Evolutionary conservation across 2,888 invertebrate species (phyloP), one percentile per base, ranked within the genome.

Genomic region (Dascillus cervinus): DNA sequence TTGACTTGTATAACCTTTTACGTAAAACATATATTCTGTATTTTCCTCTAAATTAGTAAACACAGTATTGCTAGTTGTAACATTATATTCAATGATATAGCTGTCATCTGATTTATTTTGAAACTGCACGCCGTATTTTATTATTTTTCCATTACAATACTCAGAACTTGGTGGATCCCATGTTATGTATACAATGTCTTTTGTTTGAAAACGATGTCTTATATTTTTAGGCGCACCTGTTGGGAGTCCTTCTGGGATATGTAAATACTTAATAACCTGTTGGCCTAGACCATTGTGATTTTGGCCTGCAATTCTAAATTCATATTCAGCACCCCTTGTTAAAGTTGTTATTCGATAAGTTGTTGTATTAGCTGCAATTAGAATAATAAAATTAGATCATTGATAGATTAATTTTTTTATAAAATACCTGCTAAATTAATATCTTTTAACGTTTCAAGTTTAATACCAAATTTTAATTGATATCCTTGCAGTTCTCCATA

Each of bases 201-300:
- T 91, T 0, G 94, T 90, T 71, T 91, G 90, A 57, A 92, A 90
- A 52, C 81, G 78, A 57, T 79, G 78, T 2, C 82, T 78, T 22
- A 90, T 78, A 58, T 89, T 89, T 2, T 82, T 75, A 0, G 90
- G 90, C 0, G 90, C 83, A 5, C 88, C 90, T 11, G 84, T 80
- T 1, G 94, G 91, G 2, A 81, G 78, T 5, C 95, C 96, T 69
- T 96, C 96, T 0, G 96, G 96, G 0, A 96, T 97, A 31, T 82
- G 76, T 68, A 91, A 82, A 52, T 83, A 84, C 56, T 86, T 86
- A 2, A 94, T 84, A 1, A 87, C 85, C 60, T 96, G 94, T 62
- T 94, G 92, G 3, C 97, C 96, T 52, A 83, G 82, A 30, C 95
- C 97, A 29, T 95, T 88, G 47, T 85, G 80, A 65, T 98, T 98